Evolutionary conservation across 2,113 vertebrate species (phyloP), one percentile per base, ranked within the genome.

Genomic region (Sinosuthora webbiana): DNA sequence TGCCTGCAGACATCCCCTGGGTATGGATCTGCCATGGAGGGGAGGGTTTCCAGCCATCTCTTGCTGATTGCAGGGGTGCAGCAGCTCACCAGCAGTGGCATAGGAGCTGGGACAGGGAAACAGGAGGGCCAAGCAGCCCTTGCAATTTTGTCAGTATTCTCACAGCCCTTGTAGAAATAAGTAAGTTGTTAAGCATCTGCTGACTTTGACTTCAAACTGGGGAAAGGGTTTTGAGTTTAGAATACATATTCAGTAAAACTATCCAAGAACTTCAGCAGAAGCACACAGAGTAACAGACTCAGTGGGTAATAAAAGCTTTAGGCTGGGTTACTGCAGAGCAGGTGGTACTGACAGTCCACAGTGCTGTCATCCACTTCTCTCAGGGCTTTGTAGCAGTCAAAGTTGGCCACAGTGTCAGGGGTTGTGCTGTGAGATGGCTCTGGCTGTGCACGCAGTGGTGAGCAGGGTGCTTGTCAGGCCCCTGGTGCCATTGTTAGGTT

Each of bases 281-380:
- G 45, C 15, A 28, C 37, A 1, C 28, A 50, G 42, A 42, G 5
- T 59, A 76, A 55, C n/a, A 55, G 25, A n/a, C 52, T 67, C 3
- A 0, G 27, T 31, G 59, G 76, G 37, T 45, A 45, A 22, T 41
- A 55, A 74, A 83, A 89, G 35, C 25, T 52, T 78, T 50, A 68
- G 60, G 28, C 37, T 84, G 64, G 11, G 17, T 63, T 74, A 16
- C 25, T n/a, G 82, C 45, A 77, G 68, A 33, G 68, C 8, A 9
- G 0, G 2, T 1, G 16, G n/a, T 69, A 52, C 22, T n/a, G 74
- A 22, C 20, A 15, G 68, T 4, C 49, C 67, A 9, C 0, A 1
- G 9, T 45, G 63, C 6, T 1, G 4, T 60, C 53, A 41, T 22
- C 31, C n/a, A 0, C 22, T 57, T 71, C 35, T 52, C 30, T 30